A percentile compares a stretch with the other conserved stretches of the same genome.
Evolutionary conservation across 2,113 vertebrate genomes (phyloP).

Genomic region (Taurulus bubalis): DNA sequence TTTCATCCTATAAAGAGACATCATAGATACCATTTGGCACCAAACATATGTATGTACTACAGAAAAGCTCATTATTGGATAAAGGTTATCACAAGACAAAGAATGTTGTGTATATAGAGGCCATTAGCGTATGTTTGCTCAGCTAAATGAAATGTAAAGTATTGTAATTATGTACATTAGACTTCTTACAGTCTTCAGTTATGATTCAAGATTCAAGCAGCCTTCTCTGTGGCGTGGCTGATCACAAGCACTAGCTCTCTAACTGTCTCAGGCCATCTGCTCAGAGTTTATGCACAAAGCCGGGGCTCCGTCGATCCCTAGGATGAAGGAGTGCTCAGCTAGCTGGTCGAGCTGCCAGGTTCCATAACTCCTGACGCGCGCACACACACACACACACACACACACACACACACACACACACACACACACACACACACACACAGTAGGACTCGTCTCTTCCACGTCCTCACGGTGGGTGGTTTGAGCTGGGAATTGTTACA

Average conservation of each 20-base stretch:
- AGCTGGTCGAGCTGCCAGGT: slow-evolving; percentile 31
- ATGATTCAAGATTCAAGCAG: slow-evolving; percentile 16
- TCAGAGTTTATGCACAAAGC: slow-evolving; percentile 52
- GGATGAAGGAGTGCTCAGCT: slow-evolving; percentile 56
- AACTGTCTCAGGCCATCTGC: slow-evolving; percentile 66
- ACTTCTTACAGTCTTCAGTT: not conserved
- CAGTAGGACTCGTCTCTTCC: not conserved
- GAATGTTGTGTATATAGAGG: not conserved
- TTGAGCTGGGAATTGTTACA: slow-evolving; percentile 27
- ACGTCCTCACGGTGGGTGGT: slow-evolving; percentile 10
- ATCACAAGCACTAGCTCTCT: slow-evolving; percentile 9
- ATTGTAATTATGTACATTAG: too few relatives aligned
- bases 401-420: slow-evolving; percentile 17
- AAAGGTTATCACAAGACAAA: not conserved
- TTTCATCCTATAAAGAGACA: slow-evolving; percentile 1
- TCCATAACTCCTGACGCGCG: slow-evolving; percentile 19
- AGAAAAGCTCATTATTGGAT: not conserved
- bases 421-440: slow-evolving; percentile 23
- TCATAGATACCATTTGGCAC: not conserved
- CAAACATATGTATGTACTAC: not conserved
- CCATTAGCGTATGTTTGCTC: not conserved
- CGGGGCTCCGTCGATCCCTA: slow-evolving; percentile 19
- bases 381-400: slow-evolving; percentile 7
- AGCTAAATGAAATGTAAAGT: too few relatives aligned
- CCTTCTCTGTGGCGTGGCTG: slow-evolving; percentile 9